Conservation (phyloP, 2,113 vertebrate genomes). For the Globicephala melas region DNA sequence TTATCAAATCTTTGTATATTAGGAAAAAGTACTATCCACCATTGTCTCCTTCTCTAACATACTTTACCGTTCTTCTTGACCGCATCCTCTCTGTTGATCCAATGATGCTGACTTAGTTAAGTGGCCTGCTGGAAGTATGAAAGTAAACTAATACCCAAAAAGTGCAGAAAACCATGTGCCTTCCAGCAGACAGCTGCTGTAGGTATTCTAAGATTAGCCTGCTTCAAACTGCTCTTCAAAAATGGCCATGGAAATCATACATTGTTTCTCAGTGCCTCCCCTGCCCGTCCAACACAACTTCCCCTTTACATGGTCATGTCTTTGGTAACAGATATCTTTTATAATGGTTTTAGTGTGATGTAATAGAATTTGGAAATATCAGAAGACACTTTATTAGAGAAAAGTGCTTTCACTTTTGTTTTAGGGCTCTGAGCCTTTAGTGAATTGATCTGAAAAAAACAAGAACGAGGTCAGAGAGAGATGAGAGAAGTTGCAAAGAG, state of each 20-base stretch:
- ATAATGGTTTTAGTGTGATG: background rate
- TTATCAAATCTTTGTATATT: background rate
- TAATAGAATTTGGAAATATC: background rate
- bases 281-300: background rate
- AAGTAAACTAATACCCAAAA: background rate
- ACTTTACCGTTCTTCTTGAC: background rate
- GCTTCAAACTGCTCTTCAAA: background rate
- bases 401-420: background rate
- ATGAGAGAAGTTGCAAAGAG: background rate
- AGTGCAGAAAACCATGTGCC: background rate
- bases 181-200: background rate
- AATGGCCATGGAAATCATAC: background rate
- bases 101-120: background rate
- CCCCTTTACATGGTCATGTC: background rate
- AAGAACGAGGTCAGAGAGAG: background rate
- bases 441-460: background rate
- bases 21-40: background rate
- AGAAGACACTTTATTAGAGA: background rate
- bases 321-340: background rate
- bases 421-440: background rate
- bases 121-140: background rate
- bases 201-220: background rate
- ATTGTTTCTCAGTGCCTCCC: background rate
- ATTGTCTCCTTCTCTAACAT: background rate
- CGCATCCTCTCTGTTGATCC: background rate